These are phyloP conservation scores for Lemur catta DNA, from an alignment of 2,797 vertebrate genomes.

Conservation along the genomic window DNA sequence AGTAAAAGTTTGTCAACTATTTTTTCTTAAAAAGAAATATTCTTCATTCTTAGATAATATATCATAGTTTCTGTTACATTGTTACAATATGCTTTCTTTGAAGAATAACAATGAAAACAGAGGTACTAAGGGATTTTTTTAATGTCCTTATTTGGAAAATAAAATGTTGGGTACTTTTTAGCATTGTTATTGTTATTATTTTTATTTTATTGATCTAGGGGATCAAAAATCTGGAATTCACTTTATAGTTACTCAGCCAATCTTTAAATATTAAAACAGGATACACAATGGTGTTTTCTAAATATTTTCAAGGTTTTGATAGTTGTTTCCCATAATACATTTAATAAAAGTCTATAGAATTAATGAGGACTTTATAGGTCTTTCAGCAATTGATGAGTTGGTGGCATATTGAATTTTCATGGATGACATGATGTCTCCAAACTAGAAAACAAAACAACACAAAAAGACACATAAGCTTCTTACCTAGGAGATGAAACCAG, in stretches of 20 bases:
- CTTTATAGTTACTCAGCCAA: not conserved
- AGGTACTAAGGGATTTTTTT: not conserved
- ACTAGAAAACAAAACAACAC: not conserved
- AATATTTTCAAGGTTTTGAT: not conserved
- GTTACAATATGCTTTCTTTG: not conserved
- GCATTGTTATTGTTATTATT: not conserved
- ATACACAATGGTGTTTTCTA: not conserved
- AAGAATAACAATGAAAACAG: not conserved
- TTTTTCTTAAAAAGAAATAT: not conserved
- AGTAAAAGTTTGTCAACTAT: not conserved
- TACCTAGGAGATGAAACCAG: not conserved
- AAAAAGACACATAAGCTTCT: not conserved
- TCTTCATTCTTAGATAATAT: not conserved
- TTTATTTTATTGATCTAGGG: not conserved
- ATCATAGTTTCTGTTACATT: not conserved
- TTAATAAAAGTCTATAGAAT: not conserved
- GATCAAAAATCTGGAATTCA: not conserved
- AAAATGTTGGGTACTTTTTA: not conserved
- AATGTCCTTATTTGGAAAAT: not conserved
- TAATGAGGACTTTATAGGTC: not conserved
- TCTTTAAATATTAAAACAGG: constrained; percentile 5
- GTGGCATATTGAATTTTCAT: not conserved
- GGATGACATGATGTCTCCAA: not conserved
- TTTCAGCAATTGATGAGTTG: not conserved
- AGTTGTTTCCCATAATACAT: not conserved